Percentiles rank a stretch among this genome's conserved stretches.
phyloP scores from a whole-genome alignment of 2,113 vertebrate genomes.

The Percopsis transmontana region DNA sequence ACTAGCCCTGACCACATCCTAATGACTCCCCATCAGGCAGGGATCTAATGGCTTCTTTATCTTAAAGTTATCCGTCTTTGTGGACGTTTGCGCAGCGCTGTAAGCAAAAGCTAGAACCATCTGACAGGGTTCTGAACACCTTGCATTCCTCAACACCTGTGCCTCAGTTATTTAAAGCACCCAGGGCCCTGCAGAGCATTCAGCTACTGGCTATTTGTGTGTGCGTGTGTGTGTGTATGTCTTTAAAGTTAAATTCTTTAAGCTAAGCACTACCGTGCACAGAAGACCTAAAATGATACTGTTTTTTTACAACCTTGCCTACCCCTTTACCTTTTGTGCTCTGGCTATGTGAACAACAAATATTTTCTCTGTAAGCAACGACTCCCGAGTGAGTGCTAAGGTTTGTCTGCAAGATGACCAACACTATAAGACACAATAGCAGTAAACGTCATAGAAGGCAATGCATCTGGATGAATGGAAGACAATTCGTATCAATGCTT shows the following conservation, averaged over 20 bases:
- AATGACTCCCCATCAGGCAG: constrained; percentile 57
- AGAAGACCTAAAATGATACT: too few relatives aligned
- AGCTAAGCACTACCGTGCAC: too few relatives aligned
- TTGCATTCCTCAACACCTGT: constrained; percentile 69
- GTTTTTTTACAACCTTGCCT: too few relatives aligned
- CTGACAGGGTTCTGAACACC: constrained; percentile 64
- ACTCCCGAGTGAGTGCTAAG: too few relatives aligned
- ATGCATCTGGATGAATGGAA: constrained; percentile 23
- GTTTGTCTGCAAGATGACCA: not conserved
- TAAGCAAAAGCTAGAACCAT: constrained; percentile 70
- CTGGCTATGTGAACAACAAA: constrained; percentile 48
- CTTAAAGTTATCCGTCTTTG: constrained; percentile 64
- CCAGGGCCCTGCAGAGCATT: constrained; percentile 60
- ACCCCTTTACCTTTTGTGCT: constrained; percentile 31
- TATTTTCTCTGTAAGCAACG: too few relatives aligned
- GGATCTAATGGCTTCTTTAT: constrained; percentile 68
- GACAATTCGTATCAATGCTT: not conserved
- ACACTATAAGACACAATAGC: constrained; percentile 12
- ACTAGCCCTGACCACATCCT: constrained; percentile 43
- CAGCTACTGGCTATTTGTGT: constrained; percentile 66
- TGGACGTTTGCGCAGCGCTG: constrained; percentile 67
- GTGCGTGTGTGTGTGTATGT: constrained; percentile 23
- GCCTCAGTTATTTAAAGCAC: constrained; percentile 72
- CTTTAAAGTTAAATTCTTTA: constrained; percentile 5
- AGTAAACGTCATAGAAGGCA: constrained; percentile 20